Percentiles rank a stretch among this genome's conserved stretches.
Conservation (phyloP, 2,797 vertebrate genomes). For the Chrosomus eos region DNA sequence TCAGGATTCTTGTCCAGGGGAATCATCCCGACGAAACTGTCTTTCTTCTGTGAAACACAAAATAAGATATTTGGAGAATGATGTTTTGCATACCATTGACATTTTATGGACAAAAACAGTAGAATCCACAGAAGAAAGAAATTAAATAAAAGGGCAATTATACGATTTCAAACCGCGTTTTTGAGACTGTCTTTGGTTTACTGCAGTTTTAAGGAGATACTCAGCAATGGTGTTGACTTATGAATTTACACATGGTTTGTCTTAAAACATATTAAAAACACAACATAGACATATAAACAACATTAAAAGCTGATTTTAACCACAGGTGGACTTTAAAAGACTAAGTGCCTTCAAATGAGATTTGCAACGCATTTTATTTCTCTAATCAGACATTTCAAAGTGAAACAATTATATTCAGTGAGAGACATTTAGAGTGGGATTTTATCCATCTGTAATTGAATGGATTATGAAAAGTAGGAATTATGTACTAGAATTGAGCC, state of each 20-base stretch:
- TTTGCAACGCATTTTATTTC: neutral
- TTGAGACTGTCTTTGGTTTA: too few relatives aligned
- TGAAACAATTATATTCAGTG: neutral
- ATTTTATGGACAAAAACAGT: too few relatives aligned
- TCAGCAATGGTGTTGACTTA: too few relatives aligned
- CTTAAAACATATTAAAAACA: too few relatives aligned
- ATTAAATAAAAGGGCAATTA: neutral
- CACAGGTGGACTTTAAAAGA: too few relatives aligned
- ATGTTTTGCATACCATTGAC: neutral
- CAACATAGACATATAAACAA: too few relatives aligned
- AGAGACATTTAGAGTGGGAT: neutral
- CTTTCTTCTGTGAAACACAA: neutral
- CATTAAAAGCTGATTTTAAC: too few relatives aligned
- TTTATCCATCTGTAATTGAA: neutral
- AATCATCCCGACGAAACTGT: neutral
- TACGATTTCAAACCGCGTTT: too few relatives aligned
- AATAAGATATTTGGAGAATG: neutral
- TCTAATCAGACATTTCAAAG: neutral
- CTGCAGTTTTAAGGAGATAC: too few relatives aligned
- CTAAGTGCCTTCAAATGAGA: neutral
- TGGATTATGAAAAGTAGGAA: neutral
- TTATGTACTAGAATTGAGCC: neutral
- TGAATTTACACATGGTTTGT: too few relatives aligned
- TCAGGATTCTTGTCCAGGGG: slow-evolving; percentile 3
- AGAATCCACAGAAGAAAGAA: neutral